phyloP scores from a whole-genome alignment of 1,140 invertebrate genomes.

The Eufriesea mexicana region DNA sequence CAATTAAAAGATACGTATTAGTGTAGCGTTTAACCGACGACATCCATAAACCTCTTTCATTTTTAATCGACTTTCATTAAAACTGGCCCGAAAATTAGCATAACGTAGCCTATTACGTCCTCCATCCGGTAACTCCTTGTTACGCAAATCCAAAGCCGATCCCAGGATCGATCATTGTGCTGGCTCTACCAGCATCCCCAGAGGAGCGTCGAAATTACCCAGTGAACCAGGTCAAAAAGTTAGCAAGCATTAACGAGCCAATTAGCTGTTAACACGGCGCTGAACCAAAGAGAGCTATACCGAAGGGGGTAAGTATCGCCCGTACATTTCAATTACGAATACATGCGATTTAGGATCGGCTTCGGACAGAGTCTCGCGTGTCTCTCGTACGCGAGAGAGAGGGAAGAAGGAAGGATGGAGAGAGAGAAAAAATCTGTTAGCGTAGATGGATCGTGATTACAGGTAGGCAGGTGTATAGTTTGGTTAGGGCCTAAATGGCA shows the following conservation, averaged over 20 bases:
- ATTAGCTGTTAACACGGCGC: neutral
- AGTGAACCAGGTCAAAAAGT: neutral
- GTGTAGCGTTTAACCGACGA: too few species aligned
- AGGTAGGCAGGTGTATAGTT: slow-evolving; percentile 70
- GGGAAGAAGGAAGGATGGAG: slow-evolving; percentile 1
- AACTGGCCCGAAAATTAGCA: too few species aligned
- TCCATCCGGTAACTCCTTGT: too few species aligned
- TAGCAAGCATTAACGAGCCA: neutral
- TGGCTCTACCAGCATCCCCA: neutral
- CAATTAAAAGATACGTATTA: too few species aligned
- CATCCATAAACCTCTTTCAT: too few species aligned
- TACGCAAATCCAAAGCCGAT: neutral
- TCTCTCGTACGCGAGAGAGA: neutral
- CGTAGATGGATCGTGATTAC: slow-evolving; percentile 59
- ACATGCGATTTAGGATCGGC: slow-evolving; percentile 5
- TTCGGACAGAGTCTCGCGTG: neutral
- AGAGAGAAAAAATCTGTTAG: slow-evolving; percentile 61
- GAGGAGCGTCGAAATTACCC: fast-evolving
- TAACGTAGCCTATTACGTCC: too few species aligned
- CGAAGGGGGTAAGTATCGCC: slow-evolving; percentile 25
- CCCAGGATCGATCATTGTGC: neutral
- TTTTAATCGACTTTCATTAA: too few species aligned
- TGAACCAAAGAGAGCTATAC: neutral
- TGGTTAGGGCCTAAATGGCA: slow-evolving; percentile 66
- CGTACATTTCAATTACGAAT: slow-evolving; percentile 34